Base-by-base conservation (phyloP, 2,797 vertebrate genomes). In the Gymnothorax reevesii region DNA sequence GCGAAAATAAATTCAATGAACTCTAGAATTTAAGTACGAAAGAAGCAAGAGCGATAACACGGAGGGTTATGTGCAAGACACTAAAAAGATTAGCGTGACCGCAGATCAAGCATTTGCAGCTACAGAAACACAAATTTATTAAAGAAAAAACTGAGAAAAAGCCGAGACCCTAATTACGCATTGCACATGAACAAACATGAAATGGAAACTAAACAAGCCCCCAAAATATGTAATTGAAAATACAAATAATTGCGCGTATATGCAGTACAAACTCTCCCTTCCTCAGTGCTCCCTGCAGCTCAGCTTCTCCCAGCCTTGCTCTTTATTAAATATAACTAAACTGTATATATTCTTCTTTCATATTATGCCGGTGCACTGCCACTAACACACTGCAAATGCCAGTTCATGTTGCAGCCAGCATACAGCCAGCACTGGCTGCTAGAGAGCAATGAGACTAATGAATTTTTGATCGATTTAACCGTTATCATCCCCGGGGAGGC, bases 11-110 rank as follows among this genome's bases (percentile, higher is more conserved):
- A 57, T 83, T 62, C 84, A 71, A 79, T 84, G 73, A 66, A 85
- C 33, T 84, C n/a, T 13, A 87, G 83, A 60, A 86, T 54, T 84
- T 55, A 84, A 73, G 64, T 54, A 62, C 77, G 79, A 22, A 60
- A 27, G 60, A n/a, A 42, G 69, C 69, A 42, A 62, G 0, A 59
- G 59, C 0, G 27, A 27, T 3, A 25, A 1, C 8, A 12, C n/a
- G 12, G 20, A 42, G 10, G 25, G 25, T 57, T 27, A 57, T 84
- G 10, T n/a, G 57, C 73, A 27, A 55, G 64, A 54, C 20, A 25
- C 75, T 20, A 25, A 17, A 83, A 17, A 17, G 8, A 8, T 75
- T 15, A 75, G 10, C 4, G 25, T 13, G 71, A 42, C 9, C 15
- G 7, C 3, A 0, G 33, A 12, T 42, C 10, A 6, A 33, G 71